Percentiles rank a stretch among this genome's conserved stretches.
phyloP scores from a whole-genome alignment of 2,113 vertebrate genomes.

The Aptenodytes forsteri region DNA sequence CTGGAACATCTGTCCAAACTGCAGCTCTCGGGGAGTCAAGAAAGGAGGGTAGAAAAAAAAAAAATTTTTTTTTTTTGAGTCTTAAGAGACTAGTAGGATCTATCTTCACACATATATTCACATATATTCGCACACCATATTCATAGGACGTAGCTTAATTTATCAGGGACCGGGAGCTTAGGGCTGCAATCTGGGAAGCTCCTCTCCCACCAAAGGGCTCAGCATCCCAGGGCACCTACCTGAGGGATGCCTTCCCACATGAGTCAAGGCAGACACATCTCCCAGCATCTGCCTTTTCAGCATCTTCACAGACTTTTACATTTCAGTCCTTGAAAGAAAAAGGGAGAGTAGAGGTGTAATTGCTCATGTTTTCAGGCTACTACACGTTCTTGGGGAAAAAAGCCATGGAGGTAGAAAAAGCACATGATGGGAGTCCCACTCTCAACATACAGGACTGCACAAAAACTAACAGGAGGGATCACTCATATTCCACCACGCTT shows the following conservation, averaged over 20 bases:
- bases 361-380: background rate
- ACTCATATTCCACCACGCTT: rapidly evolving
- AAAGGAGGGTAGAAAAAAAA: background rate
- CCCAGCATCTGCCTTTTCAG: background rate
- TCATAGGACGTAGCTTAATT: background rate
- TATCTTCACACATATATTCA: no score
- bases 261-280: rapidly evolving
- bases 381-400: background rate
- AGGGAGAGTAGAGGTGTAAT: background rate
- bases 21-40: background rate
- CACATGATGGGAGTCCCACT: background rate
- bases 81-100: background rate
- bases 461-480: background rate
- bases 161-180: background rate
- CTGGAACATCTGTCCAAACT: constrained; percentile 27
- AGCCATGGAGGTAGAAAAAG: background rate
- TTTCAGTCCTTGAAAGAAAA: background rate
- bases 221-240: background rate
- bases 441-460: background rate
- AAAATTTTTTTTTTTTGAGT: background rate
- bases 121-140: background rate
- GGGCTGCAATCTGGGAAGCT: background rate
- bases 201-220: background rate
- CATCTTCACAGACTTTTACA: background rate
- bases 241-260: background rate